Conservation (phyloP, 2,113 vertebrate species). For the Oreochromis niloticus region DNA sequence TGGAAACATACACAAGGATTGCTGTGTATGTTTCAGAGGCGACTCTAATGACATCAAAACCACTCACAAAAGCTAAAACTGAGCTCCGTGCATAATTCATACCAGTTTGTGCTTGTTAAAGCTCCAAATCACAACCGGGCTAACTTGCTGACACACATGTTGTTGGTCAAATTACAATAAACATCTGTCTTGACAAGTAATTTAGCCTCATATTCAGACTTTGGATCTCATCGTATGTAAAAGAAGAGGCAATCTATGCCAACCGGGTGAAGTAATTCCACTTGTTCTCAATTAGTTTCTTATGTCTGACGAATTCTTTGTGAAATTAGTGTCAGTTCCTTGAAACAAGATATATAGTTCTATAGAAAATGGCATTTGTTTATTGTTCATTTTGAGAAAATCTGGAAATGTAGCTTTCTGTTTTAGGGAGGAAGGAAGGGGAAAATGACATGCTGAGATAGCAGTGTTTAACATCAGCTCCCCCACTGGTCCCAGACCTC, state of each 20-base stretch:
- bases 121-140: not conserved
- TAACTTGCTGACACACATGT: conserved; percentile 18
- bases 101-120: conserved; percentile 8
- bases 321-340: not conserved
- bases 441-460: not conserved
- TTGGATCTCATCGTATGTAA: not conserved
- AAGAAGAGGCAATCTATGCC: not conserved
- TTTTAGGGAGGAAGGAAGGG: not conserved
- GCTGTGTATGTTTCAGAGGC: conserved; percentile 42
- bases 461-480: not conserved
- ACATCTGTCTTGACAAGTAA: conserved; percentile 10
- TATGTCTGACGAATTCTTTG: not conserved
- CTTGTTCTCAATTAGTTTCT: conserved; percentile 11
- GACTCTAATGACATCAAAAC: conserved; percentile 46
- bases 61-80: conserved; percentile 23
- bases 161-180: conserved; percentile 5
- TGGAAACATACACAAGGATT: conserved; percentile 44
- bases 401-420: not conserved
- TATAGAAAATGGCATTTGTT: not conserved
- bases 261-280: not conserved
- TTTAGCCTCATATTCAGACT: not conserved
- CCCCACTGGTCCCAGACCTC: not conserved
- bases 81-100: conserved; percentile 23
- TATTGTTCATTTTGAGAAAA: not conserved
- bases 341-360: not conserved